Base-by-base conservation (phyloP, 2,888 invertebrate genomes). In the Dendrolimus pini region DNA sequence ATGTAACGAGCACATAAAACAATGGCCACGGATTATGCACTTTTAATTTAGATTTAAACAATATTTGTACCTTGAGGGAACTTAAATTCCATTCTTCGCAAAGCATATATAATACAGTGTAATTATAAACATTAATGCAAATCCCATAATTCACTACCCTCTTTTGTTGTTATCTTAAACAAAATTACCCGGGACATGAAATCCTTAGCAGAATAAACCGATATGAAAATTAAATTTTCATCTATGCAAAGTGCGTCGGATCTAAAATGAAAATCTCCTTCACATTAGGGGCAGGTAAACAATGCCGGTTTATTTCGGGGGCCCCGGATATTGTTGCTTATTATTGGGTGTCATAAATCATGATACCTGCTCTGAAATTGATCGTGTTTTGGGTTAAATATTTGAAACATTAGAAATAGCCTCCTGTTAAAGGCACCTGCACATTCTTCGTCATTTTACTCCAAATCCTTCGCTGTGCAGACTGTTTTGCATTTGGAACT, bases 211-310 rank as follows among this genome's bases (percentile, higher is more conserved):
- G 65, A 70, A 72, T 69, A 74, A 67, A 70, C 72, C 74, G 75
- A 77, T 79, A 75, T 68, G 74, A 74, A 78, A 77, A 79, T 82
- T 80, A 73, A 80, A 80, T 80, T 81, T 78, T 72, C 78, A 78
- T 76, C 77, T 72, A 74, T 70, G 77, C 70, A 70, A 74, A 75
- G 75, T 70, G 72, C 68, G 73, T 69, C 67, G 72, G 75, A 82
- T 82, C 82, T 82, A 79, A 82, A 82, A 82, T 82, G 80, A 77
- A 78, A 82, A 82, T 82, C 83, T 81, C 72, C 83, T 81, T 71
- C 75, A 79, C 80, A 80, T 82, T 79, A 80, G 78, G 75, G 76
- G 69, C 74, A 80, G 80, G 83, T 82, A 83, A 81, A 83, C 83
- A 82, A 65, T 63, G 65, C 71, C 69, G 77, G 71, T 78, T 78